These are phyloP conservation scores for Ahaetulla prasina DNA, from an alignment of 2,113 vertebrate species.

Conservation along the genomic window DNA sequence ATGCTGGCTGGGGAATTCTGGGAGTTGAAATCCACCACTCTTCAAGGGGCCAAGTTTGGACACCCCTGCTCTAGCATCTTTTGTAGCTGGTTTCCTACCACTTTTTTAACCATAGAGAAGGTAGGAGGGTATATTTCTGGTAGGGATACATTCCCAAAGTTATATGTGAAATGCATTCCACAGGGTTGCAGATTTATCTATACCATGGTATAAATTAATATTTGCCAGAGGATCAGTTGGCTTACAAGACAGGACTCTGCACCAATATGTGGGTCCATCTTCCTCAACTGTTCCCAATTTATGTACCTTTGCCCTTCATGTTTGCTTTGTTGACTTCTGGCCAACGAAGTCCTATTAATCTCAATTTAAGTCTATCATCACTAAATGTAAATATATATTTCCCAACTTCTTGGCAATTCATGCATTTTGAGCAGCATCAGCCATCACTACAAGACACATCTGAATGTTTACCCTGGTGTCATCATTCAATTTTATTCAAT, in stretches of 20 bases:
- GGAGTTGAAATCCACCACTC: too few relatives aligned
- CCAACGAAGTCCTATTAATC: neutral
- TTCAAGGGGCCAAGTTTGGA: too few relatives aligned
- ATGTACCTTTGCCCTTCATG: neutral
- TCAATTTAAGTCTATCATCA: neutral
- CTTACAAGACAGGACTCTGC: neutral
- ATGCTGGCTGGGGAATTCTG: too few relatives aligned
- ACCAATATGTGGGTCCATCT: neutral
- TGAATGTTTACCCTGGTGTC: neutral
- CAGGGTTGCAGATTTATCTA: neutral
- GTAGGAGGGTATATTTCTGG: neutral
- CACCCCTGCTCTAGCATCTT: neutral
- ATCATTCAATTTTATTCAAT: neutral
- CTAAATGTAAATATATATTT: neutral
- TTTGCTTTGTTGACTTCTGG: neutral
- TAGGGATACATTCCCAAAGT: neutral
- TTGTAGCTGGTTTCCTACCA: neutral
- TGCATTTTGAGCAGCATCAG: neutral
- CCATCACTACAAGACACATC: neutral
- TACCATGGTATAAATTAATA: neutral
- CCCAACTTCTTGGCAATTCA: neutral
- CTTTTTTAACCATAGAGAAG: neutral
- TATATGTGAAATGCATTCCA: neutral
- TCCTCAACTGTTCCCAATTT: neutral
- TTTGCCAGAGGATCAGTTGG: neutral